A percentile compares a stretch with the other conserved stretches of the same genome.
phyloP scores from a whole-genome alignment of 2,797 vertebrate genomes.

The Lepidocolaptes lacrymiger region DNA sequence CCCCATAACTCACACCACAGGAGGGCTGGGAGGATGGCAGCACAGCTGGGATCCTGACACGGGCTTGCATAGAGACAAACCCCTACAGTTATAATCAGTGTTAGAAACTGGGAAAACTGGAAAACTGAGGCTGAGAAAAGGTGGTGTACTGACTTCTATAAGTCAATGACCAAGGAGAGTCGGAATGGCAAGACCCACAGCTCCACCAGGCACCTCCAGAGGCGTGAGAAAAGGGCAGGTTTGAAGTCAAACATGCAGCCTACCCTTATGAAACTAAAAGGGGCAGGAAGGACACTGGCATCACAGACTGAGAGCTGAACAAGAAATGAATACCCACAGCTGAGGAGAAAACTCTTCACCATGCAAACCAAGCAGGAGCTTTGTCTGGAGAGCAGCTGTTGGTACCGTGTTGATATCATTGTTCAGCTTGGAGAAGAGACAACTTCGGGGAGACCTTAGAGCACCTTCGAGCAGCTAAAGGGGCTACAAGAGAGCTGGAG shows the following conservation, averaged over 20 bases:
- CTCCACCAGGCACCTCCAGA: background rate
- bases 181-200: background rate
- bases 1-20: accelerated
- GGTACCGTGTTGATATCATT: background rate
- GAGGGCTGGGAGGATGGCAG: background rate
- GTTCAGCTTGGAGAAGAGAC: background rate
- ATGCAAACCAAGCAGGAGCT: background rate
- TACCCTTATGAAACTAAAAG: background rate
- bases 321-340: background rate
- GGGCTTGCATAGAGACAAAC: background rate
- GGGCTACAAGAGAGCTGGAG: background rate
- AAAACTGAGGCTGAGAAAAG: background rate
- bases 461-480: background rate
- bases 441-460: background rate
- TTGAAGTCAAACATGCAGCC: background rate
- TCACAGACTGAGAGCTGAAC: background rate
- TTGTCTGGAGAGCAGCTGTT: background rate
- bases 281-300: background rate
- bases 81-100: background rate
- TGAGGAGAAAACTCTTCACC: background rate
- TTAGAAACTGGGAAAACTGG: background rate
- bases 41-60: accelerated
- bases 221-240: background rate
- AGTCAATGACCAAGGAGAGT: background rate
- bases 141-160: background rate